Evolutionary conservation across 1,140 invertebrate genomes (phyloP).

Genomic region (Heliconius congener): DNA sequence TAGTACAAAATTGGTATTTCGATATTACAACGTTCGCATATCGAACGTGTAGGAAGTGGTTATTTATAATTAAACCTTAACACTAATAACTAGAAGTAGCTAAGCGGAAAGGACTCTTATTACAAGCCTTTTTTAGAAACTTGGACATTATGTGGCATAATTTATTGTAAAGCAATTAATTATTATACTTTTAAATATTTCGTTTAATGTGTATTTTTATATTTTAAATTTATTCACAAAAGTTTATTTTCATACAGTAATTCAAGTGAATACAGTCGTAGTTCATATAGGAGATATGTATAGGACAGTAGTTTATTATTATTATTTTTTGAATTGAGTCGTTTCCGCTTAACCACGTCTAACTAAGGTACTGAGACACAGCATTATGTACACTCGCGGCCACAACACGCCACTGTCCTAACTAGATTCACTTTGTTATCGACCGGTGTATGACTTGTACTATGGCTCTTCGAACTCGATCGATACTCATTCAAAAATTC

Average conservation of each 20-base stretch:
- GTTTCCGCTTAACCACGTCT: constrained; percentile 1
- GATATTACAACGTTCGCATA: constrained; percentile 59
- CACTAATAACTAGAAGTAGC: constrained; percentile 41
- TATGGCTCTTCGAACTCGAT: constrained; percentile 49
- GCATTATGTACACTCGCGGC: constrained; percentile 64
- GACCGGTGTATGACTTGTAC: constrained; percentile 48
- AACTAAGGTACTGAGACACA: constrained; percentile 70
- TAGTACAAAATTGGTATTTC: constrained; percentile 70
- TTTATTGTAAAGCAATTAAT: not conserved
- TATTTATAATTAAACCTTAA: constrained; percentile 59
- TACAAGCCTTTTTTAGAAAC: not conserved
- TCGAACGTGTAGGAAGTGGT: constrained; percentile 47
- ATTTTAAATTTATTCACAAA: too few relatives aligned
- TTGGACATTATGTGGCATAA: not conserved
- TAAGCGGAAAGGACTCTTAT: constrained; percentile 1
- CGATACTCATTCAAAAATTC: constrained; percentile 55
- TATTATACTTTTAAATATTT: too few relatives aligned
- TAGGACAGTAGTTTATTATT: not conserved
- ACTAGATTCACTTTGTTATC: constrained; percentile 42
- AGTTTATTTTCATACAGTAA: not conserved
- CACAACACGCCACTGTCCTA: constrained; percentile 52
- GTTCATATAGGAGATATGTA: not conserved
- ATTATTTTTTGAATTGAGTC: not conserved
- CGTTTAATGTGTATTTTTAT: too few relatives aligned
- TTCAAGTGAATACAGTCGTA: not conserved